phyloP scores from a whole-genome alignment of 2,113 vertebrate genomes.

The Grammomys dolichurus region DNA sequence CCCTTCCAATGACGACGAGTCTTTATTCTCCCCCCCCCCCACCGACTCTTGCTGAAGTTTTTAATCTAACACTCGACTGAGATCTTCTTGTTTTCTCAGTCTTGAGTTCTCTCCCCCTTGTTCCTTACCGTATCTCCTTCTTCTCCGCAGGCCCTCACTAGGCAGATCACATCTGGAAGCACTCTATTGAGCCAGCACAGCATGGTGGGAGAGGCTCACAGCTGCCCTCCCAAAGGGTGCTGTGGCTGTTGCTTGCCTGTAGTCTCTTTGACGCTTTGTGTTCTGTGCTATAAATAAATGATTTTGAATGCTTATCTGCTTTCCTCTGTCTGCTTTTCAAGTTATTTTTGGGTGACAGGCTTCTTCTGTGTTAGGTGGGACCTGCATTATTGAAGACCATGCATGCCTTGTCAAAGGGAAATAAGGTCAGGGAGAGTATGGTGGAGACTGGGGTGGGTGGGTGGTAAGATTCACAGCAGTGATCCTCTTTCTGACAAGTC shows the following conservation, averaged over 20 bases:
- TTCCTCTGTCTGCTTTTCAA: constrained; percentile 80
- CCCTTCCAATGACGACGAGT: neutral
- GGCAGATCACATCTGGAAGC: neutral
- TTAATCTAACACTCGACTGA: neutral
- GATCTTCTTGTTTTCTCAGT: neutral
- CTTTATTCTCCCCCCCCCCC: neutral
- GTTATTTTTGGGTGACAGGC: constrained; percentile 83
- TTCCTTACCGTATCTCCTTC: accelerated
- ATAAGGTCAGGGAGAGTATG: constrained; percentile 60
- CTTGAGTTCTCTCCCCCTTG: neutral
- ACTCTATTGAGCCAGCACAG: neutral
- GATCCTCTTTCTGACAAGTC: neutral
- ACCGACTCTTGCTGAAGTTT: neutral
- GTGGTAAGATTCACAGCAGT: neutral
- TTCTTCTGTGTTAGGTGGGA: constrained; percentile 75
- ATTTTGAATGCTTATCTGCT: constrained; percentile 77
- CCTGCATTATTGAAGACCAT: constrained; percentile 80
- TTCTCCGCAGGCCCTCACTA: neutral
- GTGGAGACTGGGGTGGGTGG: neutral
- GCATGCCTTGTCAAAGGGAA: constrained; percentile 64
- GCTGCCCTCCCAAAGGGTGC: constrained; percentile 28
- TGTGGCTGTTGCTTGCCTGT: constrained; percentile 69
- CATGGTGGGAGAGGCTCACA: neutral
- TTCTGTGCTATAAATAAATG: constrained; percentile 75
- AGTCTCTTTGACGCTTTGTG: constrained; percentile 69